Evolutionary conservation across 2,113 vertebrate genomes (phyloP), one percentile per base, ranked within the genome.

Genomic region (Lucifuga dentata): DNA sequence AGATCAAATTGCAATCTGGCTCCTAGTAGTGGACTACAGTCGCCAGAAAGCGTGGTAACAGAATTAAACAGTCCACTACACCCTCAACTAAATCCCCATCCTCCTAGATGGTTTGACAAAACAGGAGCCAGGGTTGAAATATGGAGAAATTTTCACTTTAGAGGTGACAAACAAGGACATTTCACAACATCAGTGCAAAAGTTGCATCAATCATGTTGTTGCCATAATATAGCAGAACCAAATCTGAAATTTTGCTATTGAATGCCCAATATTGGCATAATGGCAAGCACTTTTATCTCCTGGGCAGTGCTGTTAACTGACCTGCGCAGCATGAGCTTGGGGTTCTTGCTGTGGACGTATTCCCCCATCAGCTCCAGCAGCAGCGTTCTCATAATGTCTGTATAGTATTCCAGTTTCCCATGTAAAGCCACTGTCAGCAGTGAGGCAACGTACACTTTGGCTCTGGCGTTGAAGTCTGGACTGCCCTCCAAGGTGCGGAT

Each of bases 321-420:
- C 98, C 97, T 96, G 87, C 97, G 94, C 41, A 98, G 92, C 96
- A 99, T 98, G 65, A 99, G 92, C 80, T 99, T 99, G 53, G 98
- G 98, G 86, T 99, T 99, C 93, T 96, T 98, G 92, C 96, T 95
- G 68, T 91, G 78, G 76, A 96, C 96, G 3, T 99, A 96, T 60
- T 98, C 95, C 65, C 94, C 96, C 95, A 98, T 98, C 80, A 99
- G 93, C 78, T 98, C 95, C 80, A 99, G 90, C 89, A 99, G 93
- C 70, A 99, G 93, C 0, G 96, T 98, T 52, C 95, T 95, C 96
- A 99, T 96, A 80, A 99, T 98, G 85, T 99, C 97, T 0, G 95
- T 99, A 90, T 99, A 99, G 76, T 99, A 99, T 85, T 99, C 98
- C 71, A 98, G 92, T 73, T 99, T 99, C 52, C 97, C 98, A 2